These are phyloP conservation scores for Acanthococcus lagerstroemiae DNA, from an alignment of 2,888 invertebrate species.

Conservation along the genomic window DNA sequence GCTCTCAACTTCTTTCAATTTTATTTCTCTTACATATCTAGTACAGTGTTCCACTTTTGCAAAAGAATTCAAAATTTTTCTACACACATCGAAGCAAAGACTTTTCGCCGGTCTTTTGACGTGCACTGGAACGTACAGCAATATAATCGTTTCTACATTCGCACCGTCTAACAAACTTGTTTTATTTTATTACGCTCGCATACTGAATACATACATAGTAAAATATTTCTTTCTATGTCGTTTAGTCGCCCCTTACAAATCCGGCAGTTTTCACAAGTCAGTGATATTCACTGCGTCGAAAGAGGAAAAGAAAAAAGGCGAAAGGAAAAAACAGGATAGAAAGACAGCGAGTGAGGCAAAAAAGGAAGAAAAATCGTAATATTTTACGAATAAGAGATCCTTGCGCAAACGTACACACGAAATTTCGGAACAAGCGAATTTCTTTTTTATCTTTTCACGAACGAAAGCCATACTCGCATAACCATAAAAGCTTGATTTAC, in stretches of 20 bases:
- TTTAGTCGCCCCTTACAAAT: background rate
- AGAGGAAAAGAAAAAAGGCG: background rate
- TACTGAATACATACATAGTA: too few species aligned
- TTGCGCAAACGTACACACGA: background rate
- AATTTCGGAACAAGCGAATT: slow-evolving; percentile 23
- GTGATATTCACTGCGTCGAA: background rate
- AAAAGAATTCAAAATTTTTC: too few species aligned
- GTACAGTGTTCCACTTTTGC: too few species aligned
- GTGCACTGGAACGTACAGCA: too few species aligned
- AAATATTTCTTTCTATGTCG: background rate
- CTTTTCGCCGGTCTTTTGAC: too few species aligned
- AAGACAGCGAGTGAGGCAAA: background rate
- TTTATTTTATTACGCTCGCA: too few species aligned
- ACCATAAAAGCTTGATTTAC: slow-evolving; percentile 28
- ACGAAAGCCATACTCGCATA: slow-evolving; percentile 23
- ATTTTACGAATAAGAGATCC: slow-evolving; percentile 3
- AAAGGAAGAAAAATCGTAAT: slow-evolving; percentile 1
- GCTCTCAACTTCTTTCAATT: too few species aligned
- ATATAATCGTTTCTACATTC: too few species aligned
- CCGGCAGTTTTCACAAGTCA: background rate
- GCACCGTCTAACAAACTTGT: too few species aligned
- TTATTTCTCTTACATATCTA: too few species aligned
- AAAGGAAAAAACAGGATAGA: too few species aligned
- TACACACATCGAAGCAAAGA: too few species aligned
- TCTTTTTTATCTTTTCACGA: slow-evolving; percentile 18